These are phyloP conservation scores for Bufo bufo DNA, from an alignment of 2,113 vertebrate genomes.

Conservation along the genomic window DNA sequence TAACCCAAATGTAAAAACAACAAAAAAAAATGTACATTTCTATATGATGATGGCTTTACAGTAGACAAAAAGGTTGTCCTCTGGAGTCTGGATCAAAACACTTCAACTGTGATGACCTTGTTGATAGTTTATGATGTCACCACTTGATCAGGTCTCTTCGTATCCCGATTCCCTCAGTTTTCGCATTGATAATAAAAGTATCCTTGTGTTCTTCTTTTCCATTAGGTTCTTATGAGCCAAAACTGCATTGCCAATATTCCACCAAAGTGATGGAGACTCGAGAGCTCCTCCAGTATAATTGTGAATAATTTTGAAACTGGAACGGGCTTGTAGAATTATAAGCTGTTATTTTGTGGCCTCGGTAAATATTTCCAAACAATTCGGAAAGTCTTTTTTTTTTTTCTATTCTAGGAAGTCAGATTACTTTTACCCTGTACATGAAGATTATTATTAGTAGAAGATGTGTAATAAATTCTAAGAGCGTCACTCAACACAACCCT, in stretches of 20 bases:
- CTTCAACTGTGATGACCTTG: background rate
- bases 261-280: background rate
- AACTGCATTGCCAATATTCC: conserved; percentile 31
- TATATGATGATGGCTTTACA: background rate
- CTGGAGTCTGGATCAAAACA: background rate
- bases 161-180: background rate
- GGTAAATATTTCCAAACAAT: conserved; percentile 38
- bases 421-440: conserved; percentile 30
- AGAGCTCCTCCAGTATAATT: conserved; percentile 25
- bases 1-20: background rate
- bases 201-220: background rate
- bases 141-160: background rate
- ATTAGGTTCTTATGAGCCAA: conserved; percentile 1
- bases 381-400: conserved; percentile 41
- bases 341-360: conserved; percentile 53
- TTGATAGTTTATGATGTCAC: background rate
- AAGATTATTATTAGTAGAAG: conserved; percentile 57
- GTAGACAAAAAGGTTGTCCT: background rate
- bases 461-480: conserved; percentile 65
- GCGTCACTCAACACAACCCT: conserved; percentile 59
- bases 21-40: background rate
- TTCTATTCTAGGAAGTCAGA: conserved; percentile 49
- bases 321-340: conserved; percentile 26
- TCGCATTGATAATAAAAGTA: background rate
- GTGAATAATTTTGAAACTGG: conserved; percentile 35